Percentiles rank a stretch among this genome's conserved stretches.
These are phyloP conservation scores for Sminthurides bifidus DNA, from an alignment of 1,140 invertebrate species.

Conservation along the genomic window DNA sequence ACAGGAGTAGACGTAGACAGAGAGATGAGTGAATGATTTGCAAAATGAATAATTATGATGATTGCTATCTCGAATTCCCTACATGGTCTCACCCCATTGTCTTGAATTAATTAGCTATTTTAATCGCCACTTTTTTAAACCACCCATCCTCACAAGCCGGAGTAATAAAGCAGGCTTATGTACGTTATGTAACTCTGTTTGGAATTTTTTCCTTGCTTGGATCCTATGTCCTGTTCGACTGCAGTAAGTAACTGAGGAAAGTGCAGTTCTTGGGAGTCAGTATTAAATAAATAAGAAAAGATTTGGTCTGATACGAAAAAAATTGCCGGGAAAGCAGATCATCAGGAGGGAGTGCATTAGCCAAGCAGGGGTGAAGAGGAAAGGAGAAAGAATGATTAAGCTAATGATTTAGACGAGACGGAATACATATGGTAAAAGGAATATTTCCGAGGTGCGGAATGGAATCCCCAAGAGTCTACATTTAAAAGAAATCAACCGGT, in stretches of 20 bases:
- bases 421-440: background rate
- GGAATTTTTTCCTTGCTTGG: too few species aligned
- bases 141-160: too few species aligned
- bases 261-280: too few species aligned
- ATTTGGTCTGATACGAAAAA: background rate
- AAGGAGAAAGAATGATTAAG: slow-evolving; percentile 5
- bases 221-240: too few species aligned
- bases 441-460: background rate
- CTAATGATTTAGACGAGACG: slow-evolving; percentile 14
- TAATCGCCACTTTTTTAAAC: slow-evolving; percentile 14
- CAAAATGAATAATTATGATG: slow-evolving; percentile 28
- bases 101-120: slow-evolving; percentile 29
- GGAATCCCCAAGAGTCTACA: slow-evolving; percentile 25
- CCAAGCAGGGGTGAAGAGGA: too few species aligned
- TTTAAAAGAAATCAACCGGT: slow-evolving; percentile 30
- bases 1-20: slow-evolving; percentile 1
- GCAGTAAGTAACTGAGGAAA: too few species aligned
- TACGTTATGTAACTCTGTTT: too few species aligned
- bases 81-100: slow-evolving; percentile 23
- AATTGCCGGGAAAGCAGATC: background rate
- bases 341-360: too few species aligned
- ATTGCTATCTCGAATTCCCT: slow-evolving; percentile 28
- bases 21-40: slow-evolving; percentile 27
- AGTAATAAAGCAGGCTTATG: too few species aligned
- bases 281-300: too few species aligned